Evolutionary conservation across 2,888 invertebrate genomes (phyloP).

Genomic region (Adelognathus sp.): DNA sequence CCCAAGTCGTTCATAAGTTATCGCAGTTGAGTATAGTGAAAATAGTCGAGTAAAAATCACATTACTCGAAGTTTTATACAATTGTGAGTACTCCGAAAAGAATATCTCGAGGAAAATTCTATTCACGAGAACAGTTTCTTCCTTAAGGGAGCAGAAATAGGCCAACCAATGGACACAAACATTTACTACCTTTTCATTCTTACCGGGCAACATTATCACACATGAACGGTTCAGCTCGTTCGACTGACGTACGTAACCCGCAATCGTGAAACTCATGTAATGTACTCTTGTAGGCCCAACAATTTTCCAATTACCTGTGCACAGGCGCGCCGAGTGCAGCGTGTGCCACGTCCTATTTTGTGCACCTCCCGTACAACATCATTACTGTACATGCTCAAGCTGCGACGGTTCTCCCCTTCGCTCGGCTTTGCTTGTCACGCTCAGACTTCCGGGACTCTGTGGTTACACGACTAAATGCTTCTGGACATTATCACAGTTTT

Average conservation of each 20-base stretch:
- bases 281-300: conserved; percentile 24
- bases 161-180: no score
- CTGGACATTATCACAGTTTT: conserved; percentile 25
- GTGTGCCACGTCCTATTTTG: conserved; percentile 30
- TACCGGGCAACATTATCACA: conserved; percentile 1
- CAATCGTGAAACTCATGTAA: conserved; percentile 14
- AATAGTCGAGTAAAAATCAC: no score
- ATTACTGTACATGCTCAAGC: conserved; percentile 37
- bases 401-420: conserved; percentile 26
- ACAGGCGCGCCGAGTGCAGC: conserved; percentile 21
- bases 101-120: no score
- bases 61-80: no score
- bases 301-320: conserved; percentile 56
- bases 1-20: no score
- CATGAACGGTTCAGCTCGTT: conserved; percentile 29
- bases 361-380: conserved; percentile 15
- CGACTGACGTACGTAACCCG: conserved; percentile 29
- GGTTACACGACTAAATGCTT: conserved; percentile 22
- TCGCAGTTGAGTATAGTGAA: no score
- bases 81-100: no score
- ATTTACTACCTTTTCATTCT: no score
- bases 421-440: conserved; percentile 31
- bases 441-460: conserved; percentile 45
- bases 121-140: no score
- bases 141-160: no score